Base-by-base conservation (phyloP, 2,113 vertebrate genomes). In the Leptobrachium ailaonicum region DNA sequence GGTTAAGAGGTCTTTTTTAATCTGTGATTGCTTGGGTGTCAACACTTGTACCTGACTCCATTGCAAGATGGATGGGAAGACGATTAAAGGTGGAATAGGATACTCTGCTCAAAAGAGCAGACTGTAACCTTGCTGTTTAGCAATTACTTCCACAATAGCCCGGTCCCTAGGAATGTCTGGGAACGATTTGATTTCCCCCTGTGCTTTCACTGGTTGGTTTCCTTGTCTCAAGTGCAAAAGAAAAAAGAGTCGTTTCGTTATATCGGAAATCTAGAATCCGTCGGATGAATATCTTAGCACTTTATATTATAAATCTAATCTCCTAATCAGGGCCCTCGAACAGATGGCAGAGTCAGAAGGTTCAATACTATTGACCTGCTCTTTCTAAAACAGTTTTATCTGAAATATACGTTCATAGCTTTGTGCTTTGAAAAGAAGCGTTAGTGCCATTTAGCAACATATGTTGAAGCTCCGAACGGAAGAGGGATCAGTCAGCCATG, bases 221-320 rank as follows among this genome's bases (percentile, higher is more conserved):
- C 0, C 64, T 83, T 74, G 73, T 76, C 14, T 47, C 74, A 64
- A 66, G 54, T 83, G 66, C 62, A 71, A 3, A 47, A 14, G 13
- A 56, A 41, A 41, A 67, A 71, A 78, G 56, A 80, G 41, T 44
- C 2, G 63, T 50, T 50, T 50, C 47, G 20, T 62, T 13, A 14
- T 32, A 41, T 10, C 56, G 53, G 4, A 40, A 80, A 80, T 45
- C 79, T 20, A 66, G 53, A 62, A 73, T 60, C 83, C 10, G 10
- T 60, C 11, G 77, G 7, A 69, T 77, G 70, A 82, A 82, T 77
- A 64, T 75, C 87, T 85, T 76, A n/a, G 69, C 56, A 80, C 74
- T 76, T 84, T 77, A 77, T 64, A 62, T 86, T 79, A 84, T 84
- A 84, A 9, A 84, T 71, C 66, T 53, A 3, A 66, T 77, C n/a